Evolutionary conservation across 1,140 invertebrate genomes (phyloP).

Genomic region (Zaprionus lachaisei): DNA sequence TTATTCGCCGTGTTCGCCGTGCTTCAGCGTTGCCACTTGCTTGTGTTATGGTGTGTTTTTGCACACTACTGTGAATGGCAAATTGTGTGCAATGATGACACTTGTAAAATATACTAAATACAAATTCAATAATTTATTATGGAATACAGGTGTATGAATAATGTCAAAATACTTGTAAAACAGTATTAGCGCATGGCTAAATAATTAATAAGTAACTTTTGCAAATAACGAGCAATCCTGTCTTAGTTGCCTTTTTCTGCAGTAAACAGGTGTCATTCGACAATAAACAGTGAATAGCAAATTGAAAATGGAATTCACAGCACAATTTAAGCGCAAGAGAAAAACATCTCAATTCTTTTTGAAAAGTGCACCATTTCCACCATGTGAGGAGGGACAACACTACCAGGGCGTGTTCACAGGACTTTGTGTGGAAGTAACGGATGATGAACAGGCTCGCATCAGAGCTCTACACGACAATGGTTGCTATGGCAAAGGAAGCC

Average conservation of each 20-base stretch:
- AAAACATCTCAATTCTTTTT: not conserved
- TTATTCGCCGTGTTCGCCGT: constrained; percentile 61
- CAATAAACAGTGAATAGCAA: constrained; percentile 25
- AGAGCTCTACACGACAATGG: constrained; percentile 88
- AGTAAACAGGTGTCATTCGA: constrained; percentile 24
- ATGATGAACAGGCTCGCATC: constrained; percentile 86
- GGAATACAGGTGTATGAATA: not conserved
- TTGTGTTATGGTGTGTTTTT: not conserved
- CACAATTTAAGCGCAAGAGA: constrained; percentile 61
- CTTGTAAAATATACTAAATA: not conserved
- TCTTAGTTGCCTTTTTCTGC: not conserved
- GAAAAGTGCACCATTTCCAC: constrained; percentile 38
- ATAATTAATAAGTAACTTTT: not conserved
- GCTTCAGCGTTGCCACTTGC: constrained; percentile 25
- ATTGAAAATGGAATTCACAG: constrained; percentile 54
- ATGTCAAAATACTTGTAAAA: not conserved
- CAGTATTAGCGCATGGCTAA: not conserved
- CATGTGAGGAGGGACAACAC: not conserved
- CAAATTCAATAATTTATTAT: not conserved
- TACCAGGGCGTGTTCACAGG: constrained; percentile 86
- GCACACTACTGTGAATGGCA: constrained; percentile 27
- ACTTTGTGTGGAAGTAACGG: constrained; percentile 87
- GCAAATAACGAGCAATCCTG: not conserved
- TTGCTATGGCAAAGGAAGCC: constrained; percentile 90
- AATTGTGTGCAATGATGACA: not conserved